A percentile compares a stretch with the other conserved stretches of the same genome.
phyloP scores from a whole-genome alignment of 2,888 invertebrate genomes.

The Spicauda simplicius region DNA sequence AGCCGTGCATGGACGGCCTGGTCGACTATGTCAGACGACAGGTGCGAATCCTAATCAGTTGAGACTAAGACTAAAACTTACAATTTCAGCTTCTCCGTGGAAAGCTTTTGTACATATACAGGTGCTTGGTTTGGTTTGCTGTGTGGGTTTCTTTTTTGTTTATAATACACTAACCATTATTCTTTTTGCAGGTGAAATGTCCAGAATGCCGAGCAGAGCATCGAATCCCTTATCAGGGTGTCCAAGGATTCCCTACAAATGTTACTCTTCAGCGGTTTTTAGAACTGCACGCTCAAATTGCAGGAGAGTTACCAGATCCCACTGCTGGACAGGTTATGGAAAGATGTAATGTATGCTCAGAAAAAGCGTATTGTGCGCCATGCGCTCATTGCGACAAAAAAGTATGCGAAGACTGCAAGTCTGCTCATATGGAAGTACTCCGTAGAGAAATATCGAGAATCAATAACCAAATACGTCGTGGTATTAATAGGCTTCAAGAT shows the following conservation, averaged over 20 bases:
- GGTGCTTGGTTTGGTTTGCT: constrained; percentile 23
- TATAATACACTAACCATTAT: constrained; percentile 5
- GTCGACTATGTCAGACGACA: constrained; percentile 97
- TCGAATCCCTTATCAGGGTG: constrained; percentile 97
- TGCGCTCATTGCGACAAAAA: constrained; percentile 99
- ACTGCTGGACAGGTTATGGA: constrained; percentile 97
- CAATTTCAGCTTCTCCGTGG: constrained; percentile 5
- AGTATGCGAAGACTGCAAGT: constrained; percentile 98
- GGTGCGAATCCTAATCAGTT: constrained; percentile 72
- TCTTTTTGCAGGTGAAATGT: constrained; percentile 92
- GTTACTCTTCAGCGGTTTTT: constrained; percentile 97
- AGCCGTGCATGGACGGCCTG: constrained; percentile 98
- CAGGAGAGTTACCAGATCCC: constrained; percentile 95
- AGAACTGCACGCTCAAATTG: constrained; percentile 96
- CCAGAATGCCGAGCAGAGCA: constrained; percentile 99
- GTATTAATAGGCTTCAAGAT: constrained; percentile 95
- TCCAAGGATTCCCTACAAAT: constrained; percentile 97
- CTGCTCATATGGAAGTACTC: constrained; percentile 97
- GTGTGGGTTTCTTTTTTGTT: not conserved
- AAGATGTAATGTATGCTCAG: constrained; percentile 96
- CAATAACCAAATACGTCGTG: constrained; percentile 94
- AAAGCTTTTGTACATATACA: constrained; percentile 20
- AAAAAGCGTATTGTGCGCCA: constrained; percentile 93
- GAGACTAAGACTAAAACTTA: not conserved
- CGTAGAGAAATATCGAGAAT: constrained; percentile 95